Evolutionary conservation across 2,888 invertebrate genomes (phyloP), one percentile per base, ranked within the genome.

Genomic region (Leuctra nigra): DNA sequence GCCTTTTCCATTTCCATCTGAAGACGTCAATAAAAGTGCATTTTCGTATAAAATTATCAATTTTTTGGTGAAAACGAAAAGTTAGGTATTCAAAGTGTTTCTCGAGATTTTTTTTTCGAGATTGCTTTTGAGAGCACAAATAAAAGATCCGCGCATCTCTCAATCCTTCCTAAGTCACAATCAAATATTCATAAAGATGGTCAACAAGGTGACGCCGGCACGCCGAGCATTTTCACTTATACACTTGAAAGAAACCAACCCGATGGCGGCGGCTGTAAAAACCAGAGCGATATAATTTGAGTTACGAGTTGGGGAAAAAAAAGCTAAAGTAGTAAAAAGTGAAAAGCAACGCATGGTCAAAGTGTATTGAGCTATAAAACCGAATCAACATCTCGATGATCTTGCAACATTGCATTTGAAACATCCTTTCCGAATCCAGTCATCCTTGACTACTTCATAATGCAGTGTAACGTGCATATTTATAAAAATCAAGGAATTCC

Each of bases 401-500:
- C n/a, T n/a, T 29, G 6, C 29, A 6, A 29, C 29, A 7, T 29
- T 11, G 6, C 7, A 29, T 29, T 11, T 7, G 29, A 29, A 29
- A 29, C 11, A 11, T 29, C 11, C 29, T 29, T 29, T 29, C n/a
- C n/a, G 29, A 29, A 6, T 29, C 11, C 29, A 29, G 29, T 29
- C 11, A 29, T 29, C 6, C 11, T 29, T 29, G 11, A 6, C n/a
- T n/a, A n/a, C n/a, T n/a, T n/a, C n/a, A 50, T 50, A 25, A 46
- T 44, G 44, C 20, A 54, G 22, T 44, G 16, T 46, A 44, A 46
- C 33, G 47, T 46, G 54, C 54, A 54, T 57, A 57, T 57, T 53
- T 47, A 57, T 54, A 57, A 57, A 57, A 57, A 57, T 57, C 57
- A 57, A 56, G 57, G 24, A 47, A 35, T 46, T 46, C 54, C 57